Conservation (phyloP, 2,113 vertebrate species). For the Nibea coibor region DNA sequence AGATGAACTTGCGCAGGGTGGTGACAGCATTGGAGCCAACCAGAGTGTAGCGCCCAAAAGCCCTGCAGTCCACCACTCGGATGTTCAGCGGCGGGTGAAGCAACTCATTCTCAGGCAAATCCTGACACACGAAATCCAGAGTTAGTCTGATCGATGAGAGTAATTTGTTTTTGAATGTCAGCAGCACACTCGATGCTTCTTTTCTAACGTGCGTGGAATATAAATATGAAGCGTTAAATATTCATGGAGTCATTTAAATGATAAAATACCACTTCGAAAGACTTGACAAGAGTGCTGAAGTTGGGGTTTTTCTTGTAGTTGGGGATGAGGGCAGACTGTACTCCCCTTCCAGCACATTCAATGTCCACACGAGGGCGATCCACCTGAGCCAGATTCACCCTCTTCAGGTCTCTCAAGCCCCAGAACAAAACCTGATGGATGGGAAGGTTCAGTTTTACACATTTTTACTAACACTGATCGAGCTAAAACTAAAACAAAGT, state of each 20-base stretch:
- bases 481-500: not conserved
- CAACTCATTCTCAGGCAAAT: conserved; percentile 95
- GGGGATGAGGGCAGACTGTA: conserved; percentile 94
- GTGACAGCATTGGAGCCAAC: conserved; percentile 93
- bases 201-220: not conserved
- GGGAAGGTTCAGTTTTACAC: not conserved
- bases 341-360: conserved; percentile 94
- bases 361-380: conserved; percentile 96
- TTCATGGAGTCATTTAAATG: not conserved
- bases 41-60: conserved; percentile 95
- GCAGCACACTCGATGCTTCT: not conserved
- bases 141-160: not conserved
- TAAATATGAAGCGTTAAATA: not conserved
- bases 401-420: conserved; percentile 96
- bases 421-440: conserved; percentile 92
- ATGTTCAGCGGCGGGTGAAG: conserved; percentile 97
- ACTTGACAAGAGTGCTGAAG: conserved; percentile 97
- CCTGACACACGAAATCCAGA: conserved; percentile 78
- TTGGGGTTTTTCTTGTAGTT: conserved; percentile 99
- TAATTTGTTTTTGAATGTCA: not conserved
- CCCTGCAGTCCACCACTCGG: conserved; percentile 96
- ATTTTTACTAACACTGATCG: not conserved
- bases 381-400: conserved; percentile 96
- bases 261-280: conserved; percentile 94
- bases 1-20: conserved; percentile 93